Percentiles rank a stretch among this genome's conserved stretches.
Conservation (phyloP, 2,888 invertebrate genomes). For the Latrodectus hesperus region DNA sequence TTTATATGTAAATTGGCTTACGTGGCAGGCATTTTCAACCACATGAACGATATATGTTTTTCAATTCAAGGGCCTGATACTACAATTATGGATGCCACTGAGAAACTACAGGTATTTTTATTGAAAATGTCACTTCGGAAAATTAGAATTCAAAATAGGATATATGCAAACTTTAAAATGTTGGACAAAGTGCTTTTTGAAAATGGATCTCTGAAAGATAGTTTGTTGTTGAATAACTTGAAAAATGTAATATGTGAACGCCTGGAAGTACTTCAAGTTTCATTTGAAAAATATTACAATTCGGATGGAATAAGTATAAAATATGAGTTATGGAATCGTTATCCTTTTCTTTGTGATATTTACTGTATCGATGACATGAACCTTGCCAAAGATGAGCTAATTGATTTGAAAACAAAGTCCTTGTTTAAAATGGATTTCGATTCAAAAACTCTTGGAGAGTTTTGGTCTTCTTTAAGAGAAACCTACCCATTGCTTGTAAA, state of each 20-base stretch:
- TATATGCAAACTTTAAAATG: conserved; percentile 51
- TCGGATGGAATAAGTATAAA: no score
- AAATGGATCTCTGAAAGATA: conserved; percentile 16
- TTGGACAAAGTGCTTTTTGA: conserved; percentile 51
- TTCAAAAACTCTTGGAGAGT: no score
- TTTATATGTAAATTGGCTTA: conserved; percentile 63
- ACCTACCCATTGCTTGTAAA: conserved; percentile 54
- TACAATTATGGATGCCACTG: conserved; percentile 45
- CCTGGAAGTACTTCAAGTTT: no score
- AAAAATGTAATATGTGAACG: no score
- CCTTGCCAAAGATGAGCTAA: no score
- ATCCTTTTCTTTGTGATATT: not conserved
- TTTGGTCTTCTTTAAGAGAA: conserved; percentile 45
- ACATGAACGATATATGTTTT: conserved; percentile 37
- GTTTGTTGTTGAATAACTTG: not conserved
- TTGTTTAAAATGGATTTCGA: no score
- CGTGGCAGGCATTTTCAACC: conserved; percentile 26
- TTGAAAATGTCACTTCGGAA: conserved; percentile 51
- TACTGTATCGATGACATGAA: no score
- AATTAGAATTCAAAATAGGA: conserved; percentile 50
- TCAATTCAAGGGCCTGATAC: conserved; percentile 44
- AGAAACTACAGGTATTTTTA: conserved; percentile 54
- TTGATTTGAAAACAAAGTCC: no score
- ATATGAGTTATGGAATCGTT: no score
- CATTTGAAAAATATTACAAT: no score